Evolutionary conservation across 2,888 invertebrate genomes (phyloP), one percentile per base, ranked within the genome.

Genomic region (Peribatodes rhomboidaria): DNA sequence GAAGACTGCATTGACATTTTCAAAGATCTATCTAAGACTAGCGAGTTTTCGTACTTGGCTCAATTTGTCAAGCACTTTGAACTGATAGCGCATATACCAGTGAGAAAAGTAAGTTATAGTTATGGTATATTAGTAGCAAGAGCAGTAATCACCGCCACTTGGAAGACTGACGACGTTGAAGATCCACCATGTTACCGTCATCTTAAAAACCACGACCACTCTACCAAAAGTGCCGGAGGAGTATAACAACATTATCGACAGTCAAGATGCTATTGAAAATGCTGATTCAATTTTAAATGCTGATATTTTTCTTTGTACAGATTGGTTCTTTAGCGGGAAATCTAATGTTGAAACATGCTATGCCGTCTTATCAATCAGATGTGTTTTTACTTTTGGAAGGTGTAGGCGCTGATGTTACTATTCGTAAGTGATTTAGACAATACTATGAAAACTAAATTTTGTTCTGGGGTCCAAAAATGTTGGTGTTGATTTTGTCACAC

Each of bases 321-420:
- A 91, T 94, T 46, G 96, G 95, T n/a, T 95, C 95, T 0, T 79
- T 96, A 69, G 96, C 95, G 49, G 96, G 96, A 1, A 96, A 96
- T 74, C 77, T 96, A 52, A 95, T 95, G 92, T 85, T 95, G 72
- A 96, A 96, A 77, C 94, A 94, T 67, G 80, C 85, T 0, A 92
- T 94, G 74, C 92, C 86, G 0, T 94, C 94, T 22, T 96, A 96
- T 79, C 95, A 94, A 13, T 96, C 96, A 0, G 96, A 96, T 78
- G 76, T 96, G 6, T 95, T 95, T 72, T 69, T 95, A 14, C 85
- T 95, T 1, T 82, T 96, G 0, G 94, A 94, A 78, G 86, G 94
- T 2, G 90, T 94, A 0, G 94, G 94, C 1, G 94, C 94, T 1
- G 73, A 80, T 14, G 69, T 95, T 6, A 94, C 92, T 27, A 83